Percentiles rank a stretch among this genome's conserved stretches.
These are phyloP conservation scores for Riparia riparia DNA, from an alignment of 2,113 vertebrate species.

Conservation along the genomic window DNA sequence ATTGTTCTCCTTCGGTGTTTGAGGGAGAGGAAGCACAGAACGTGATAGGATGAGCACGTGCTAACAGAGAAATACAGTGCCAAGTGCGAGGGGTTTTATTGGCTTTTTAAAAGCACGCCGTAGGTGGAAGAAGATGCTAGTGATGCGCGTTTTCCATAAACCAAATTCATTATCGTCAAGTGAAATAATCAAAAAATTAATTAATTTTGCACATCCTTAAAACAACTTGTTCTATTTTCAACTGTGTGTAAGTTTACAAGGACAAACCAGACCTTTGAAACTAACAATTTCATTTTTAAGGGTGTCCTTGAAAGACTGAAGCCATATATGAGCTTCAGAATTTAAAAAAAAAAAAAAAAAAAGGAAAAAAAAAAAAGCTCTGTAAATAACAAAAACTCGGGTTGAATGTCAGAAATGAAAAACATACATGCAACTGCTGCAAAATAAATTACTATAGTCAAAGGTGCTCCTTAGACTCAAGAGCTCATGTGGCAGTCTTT, in stretches of 20 bases:
- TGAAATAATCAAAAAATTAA: neutral
- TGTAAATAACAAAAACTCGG: conserved; percentile 13
- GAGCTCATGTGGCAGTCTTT: conserved; percentile 24
- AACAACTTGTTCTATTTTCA: neutral
- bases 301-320: conserved; percentile 41
- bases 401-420: conserved; percentile 45
- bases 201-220: neutral
- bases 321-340: conserved; percentile 7
- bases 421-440: conserved; percentile 39
- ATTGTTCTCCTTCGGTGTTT: neutral
- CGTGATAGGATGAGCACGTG: neutral
- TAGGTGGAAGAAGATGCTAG: neutral
- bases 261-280: conserved; percentile 24
- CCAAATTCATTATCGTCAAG: neutral
- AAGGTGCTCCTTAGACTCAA: conserved; percentile 35
- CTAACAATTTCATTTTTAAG: conserved; percentile 4
- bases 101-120: neutral
- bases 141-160: neutral
- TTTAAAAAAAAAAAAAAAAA: neutral
- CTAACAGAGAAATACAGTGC: neutral
- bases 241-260: neutral
- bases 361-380: neutral
- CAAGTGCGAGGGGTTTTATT: neutral
- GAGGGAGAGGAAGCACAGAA: neutral
- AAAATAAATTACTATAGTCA: conserved; percentile 42